Conservation (phyloP, 2,888 invertebrate genomes). For the Melangyna quadrimaculata region DNA sequence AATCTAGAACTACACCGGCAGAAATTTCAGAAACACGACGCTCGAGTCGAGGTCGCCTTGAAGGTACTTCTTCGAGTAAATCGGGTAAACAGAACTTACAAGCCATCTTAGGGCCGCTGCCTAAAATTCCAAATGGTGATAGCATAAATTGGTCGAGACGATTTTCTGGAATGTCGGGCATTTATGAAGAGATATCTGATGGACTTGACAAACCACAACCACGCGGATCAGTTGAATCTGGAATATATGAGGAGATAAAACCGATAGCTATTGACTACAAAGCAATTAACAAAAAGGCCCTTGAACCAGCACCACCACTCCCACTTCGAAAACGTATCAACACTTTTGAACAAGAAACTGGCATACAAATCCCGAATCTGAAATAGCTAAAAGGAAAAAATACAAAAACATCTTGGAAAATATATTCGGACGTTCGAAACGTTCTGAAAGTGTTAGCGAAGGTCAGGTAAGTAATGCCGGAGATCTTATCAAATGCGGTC, state of each 20-base stretch:
- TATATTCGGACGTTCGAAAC: conserved; percentile 76
- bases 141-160: conserved; percentile 75
- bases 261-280: conserved; percentile 73
- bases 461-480: conserved; percentile 73
- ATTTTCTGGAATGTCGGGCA: conserved; percentile 78
- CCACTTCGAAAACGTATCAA: conserved; percentile 80
- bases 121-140: conserved; percentile 78
- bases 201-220: conserved; percentile 73
- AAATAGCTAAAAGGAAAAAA: conserved; percentile 79
- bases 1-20: conserved; percentile 80
- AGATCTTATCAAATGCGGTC: conserved; percentile 69
- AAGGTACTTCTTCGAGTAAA: conserved; percentile 41
- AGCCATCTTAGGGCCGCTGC: conserved; percentile 78
- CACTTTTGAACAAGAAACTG: conserved; percentile 76
- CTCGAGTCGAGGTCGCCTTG: conserved; percentile 74
- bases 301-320: conserved; percentile 76
- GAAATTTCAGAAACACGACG: conserved; percentile 78
- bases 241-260: conserved; percentile 81
- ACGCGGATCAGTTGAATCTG: conserved; percentile 79
- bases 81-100: conserved; percentile 69
- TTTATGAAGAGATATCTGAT: conserved; percentile 80
- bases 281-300: conserved; percentile 65
- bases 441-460: conserved; percentile 77
- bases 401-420: conserved; percentile 77
- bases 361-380: conserved; percentile 79